Evolutionary conservation across 2,797 vertebrate genomes (phyloP).

Genomic region (Heliangelus exortis): DNA sequence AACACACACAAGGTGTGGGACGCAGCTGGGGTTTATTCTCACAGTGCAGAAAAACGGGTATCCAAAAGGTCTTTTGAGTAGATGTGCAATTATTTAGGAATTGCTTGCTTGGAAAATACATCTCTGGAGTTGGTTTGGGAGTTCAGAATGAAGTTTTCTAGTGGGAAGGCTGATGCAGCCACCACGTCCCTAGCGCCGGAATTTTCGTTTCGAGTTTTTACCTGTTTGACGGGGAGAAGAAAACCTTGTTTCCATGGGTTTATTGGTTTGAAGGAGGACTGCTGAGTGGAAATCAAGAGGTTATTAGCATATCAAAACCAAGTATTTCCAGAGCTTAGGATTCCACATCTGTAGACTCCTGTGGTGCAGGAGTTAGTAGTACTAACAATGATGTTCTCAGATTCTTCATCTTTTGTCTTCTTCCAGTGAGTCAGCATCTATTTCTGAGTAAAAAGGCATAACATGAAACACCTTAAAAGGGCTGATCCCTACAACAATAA

Average conservation of each 20-base stretch:
- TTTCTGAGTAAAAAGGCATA: not conserved
- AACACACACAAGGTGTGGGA: not conserved
- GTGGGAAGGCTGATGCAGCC: accelerated
- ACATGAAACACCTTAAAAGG: not conserved
- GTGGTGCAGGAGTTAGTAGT: not conserved
- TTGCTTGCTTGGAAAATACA: not conserved
- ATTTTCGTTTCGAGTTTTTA: not conserved
- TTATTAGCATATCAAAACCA: not conserved
- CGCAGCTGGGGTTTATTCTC: not conserved
- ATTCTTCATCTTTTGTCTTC: not conserved
- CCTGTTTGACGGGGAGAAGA: not conserved
- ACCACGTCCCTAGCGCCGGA: not conserved
- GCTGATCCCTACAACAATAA: not conserved
- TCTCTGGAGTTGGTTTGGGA: not conserved
- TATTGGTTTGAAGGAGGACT: not conserved
- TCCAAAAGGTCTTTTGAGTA: not conserved
- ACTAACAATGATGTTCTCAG: accelerated
- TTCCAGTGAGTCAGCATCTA: not conserved
- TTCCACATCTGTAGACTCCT: not conserved
- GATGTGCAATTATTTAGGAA: not conserved
- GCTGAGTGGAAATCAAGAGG: not conserved
- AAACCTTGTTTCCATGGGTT: not conserved
- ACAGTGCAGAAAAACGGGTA: not conserved
- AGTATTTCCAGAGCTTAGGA: not conserved
- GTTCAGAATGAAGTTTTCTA: not conserved